Percentiles rank a stretch among this genome's conserved stretches.
Conservation (phyloP, 2,113 vertebrate species). For the Barbus barbus region DNA sequence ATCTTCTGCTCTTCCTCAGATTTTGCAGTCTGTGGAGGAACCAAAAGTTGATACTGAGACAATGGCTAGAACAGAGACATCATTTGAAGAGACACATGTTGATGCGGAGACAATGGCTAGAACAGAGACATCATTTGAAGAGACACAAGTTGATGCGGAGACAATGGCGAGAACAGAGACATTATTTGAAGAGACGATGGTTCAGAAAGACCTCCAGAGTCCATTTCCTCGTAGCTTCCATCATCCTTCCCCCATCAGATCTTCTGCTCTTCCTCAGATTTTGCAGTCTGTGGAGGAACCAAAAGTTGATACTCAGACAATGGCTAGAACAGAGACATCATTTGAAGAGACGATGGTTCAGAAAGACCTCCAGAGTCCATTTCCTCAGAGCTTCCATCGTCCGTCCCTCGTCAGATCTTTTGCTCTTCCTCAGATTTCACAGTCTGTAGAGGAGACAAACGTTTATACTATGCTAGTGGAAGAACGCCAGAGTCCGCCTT, state of each 20-base stretch:
- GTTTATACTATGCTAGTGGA: neutral
- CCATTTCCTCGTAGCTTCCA: neutral
- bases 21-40: neutral
- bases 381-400: neutral
- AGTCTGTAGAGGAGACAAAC: neutral
- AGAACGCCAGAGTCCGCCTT: neutral
- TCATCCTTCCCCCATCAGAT: no score
- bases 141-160: neutral
- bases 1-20: neutral
- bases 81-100: neutral
- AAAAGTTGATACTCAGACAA: neutral
- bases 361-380: neutral
- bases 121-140: neutral
- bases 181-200: no score
- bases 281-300: neutral
- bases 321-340: neutral
- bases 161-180: no score
- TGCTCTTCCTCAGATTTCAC: neutral
- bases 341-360: neutral
- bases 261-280: neutral
- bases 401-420: neutral
- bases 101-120: neutral
- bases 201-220: neutral
- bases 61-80: no score
- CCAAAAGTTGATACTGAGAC: neutral